A percentile compares a stretch with the other conserved stretches of the same genome.
These are phyloP conservation scores for Copidosoma floridanum DNA, from an alignment of 1,140 invertebrate species.

Conservation along the genomic window DNA sequence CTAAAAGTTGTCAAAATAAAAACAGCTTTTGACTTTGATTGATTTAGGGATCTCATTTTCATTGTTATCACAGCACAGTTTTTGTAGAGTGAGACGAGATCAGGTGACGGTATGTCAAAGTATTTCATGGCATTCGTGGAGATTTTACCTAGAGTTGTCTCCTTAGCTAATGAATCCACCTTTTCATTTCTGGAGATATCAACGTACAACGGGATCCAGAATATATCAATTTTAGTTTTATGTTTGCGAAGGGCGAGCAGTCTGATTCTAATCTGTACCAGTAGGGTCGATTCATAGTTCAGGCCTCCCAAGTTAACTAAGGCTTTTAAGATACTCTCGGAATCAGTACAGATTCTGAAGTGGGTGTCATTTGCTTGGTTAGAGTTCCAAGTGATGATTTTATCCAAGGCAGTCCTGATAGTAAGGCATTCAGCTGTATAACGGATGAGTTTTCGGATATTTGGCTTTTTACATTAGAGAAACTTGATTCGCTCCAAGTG, in stretches of 20 bases:
- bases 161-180: background rate
- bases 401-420: background rate
- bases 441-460: too few species aligned
- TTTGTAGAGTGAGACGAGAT: background rate
- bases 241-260: too few species aligned
- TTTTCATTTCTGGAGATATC: background rate
- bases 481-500: background rate
- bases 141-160: background rate
- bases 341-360: too few species aligned
- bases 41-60: background rate
- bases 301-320: background rate
- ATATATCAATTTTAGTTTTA: background rate
- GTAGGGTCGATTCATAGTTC: background rate
- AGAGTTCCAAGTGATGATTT: background rate
- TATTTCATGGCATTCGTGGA: background rate
- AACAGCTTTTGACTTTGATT: background rate
- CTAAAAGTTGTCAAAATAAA: background rate
- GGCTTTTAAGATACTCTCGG: background rate
- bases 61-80: background rate
- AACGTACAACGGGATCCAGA: background rate
- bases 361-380: too few species aligned
- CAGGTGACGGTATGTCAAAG: background rate
- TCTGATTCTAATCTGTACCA: too few species aligned
- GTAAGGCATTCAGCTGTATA: background rate
- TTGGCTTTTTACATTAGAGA: too few species aligned